Evolutionary conservation across 2,113 vertebrate genomes (phyloP).

Genomic region (Excalfactoria chinensis): DNA sequence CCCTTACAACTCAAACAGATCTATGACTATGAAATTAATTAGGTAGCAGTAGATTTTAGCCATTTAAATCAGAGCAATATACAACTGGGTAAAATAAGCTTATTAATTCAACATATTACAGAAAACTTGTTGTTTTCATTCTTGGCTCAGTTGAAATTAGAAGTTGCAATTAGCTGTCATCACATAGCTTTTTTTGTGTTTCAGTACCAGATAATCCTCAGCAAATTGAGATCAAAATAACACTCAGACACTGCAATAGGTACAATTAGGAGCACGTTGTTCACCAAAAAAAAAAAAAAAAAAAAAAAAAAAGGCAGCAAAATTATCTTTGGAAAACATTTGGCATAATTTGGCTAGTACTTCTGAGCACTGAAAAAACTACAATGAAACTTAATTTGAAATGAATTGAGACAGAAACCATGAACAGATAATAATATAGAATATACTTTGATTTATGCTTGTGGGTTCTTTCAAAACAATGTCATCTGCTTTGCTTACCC

Average conservation of each 20-base stretch:
- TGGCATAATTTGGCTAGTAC: conserved; percentile 43
- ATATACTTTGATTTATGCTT: conserved; percentile 39
- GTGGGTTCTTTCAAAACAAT: conserved; percentile 25
- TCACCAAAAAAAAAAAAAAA: not conserved
- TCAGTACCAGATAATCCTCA: not conserved
- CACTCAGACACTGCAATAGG: not conserved
- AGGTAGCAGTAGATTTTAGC: not conserved
- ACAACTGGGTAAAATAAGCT: not conserved
- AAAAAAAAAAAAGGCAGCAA: not conserved
- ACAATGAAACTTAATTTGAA: conserved; percentile 49
- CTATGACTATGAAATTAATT: not conserved
- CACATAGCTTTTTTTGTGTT: not conserved
- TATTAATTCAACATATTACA: not conserved
- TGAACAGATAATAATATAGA: conserved; percentile 35
- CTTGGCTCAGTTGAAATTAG: not conserved
- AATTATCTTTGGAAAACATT: conserved; percentile 60
- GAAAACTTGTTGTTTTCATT: not conserved
- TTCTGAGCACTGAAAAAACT: conserved; percentile 49
- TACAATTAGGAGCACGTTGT: not conserved
- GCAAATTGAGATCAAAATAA: conserved; percentile 34
- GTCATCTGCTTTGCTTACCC: conserved; percentile 14
- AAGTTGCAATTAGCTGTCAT: conserved; percentile 9
- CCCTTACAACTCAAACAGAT: too few relatives aligned
- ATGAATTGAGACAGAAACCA: conserved; percentile 34
- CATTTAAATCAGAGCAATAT: not conserved